Conservation (phyloP, 2,113 vertebrate genomes). For the Aphelocoma coerulescens region DNA sequence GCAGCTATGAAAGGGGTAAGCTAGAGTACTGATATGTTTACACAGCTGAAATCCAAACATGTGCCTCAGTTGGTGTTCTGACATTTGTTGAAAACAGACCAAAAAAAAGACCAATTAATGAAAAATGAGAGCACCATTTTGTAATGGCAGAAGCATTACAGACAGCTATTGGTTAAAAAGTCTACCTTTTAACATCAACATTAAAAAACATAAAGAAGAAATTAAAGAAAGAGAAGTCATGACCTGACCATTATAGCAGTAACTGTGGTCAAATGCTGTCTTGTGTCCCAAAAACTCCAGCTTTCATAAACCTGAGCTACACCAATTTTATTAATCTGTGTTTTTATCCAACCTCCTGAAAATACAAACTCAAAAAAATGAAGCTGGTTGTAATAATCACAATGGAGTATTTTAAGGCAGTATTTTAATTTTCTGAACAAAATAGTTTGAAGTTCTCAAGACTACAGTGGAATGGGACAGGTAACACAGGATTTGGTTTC, state of each 20-base stretch:
- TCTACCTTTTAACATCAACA: neutral
- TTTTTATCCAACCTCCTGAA: neutral
- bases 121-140: neutral
- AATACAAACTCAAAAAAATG: neutral
- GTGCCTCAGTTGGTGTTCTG: neutral
- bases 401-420: neutral
- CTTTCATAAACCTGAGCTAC: neutral
- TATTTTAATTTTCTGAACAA: neutral
- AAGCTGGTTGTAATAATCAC: neutral
- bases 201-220: neutral
- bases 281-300: neutral
- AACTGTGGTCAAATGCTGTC: neutral
- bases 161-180: neutral
- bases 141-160: neutral
- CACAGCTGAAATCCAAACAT: neutral
- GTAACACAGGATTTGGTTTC: neutral
- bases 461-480: fast-evolving
- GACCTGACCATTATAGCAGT: neutral
- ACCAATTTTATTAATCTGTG: neutral
- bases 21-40: neutral
- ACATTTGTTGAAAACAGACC: neutral
- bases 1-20: neutral
- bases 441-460: neutral
- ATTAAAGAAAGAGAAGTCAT: neutral
- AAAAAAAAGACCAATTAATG: neutral